phyloP scores from a whole-genome alignment of 2,888 invertebrate genomes.

The Drosophila nr. perissopoda region DNA sequence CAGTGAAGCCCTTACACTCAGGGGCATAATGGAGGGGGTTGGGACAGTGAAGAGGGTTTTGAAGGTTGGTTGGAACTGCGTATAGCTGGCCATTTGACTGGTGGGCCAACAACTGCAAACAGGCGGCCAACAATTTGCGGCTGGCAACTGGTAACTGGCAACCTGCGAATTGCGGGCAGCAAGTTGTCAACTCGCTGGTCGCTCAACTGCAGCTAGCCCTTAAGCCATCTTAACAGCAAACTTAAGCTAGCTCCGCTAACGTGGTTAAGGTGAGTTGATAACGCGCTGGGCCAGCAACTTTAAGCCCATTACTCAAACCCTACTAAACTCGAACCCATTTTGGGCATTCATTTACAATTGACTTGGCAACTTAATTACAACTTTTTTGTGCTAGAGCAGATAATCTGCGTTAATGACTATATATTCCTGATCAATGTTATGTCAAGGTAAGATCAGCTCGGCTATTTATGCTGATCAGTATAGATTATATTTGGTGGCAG shows the following conservation, averaged over 20 bases:
- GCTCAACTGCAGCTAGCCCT: constrained; percentile 36
- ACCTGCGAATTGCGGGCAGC: constrained; percentile 8
- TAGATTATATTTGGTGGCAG: background rate
- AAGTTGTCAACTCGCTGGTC: constrained; percentile 40
- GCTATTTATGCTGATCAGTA: background rate
- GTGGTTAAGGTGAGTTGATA: background rate
- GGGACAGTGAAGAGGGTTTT: background rate
- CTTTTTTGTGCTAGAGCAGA: background rate
- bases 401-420: background rate
- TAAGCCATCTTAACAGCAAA: background rate
- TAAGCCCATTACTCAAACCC: background rate
- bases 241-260: background rate
- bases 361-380: background rate
- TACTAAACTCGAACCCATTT: background rate
- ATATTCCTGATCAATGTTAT: background rate
- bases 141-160: background rate
- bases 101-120: constrained; percentile 31
- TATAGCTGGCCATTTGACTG: constrained; percentile 46
- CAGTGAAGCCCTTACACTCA: constrained; percentile 25
- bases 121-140: background rate
- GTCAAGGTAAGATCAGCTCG: background rate
- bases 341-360: background rate
- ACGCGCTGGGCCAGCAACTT: background rate
- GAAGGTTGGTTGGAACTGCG: constrained; percentile 7
- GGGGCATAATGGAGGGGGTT: background rate